phyloP scores from a whole-genome alignment of 2,888 invertebrate genomes.

The Standfussiana lucernea region DNA sequence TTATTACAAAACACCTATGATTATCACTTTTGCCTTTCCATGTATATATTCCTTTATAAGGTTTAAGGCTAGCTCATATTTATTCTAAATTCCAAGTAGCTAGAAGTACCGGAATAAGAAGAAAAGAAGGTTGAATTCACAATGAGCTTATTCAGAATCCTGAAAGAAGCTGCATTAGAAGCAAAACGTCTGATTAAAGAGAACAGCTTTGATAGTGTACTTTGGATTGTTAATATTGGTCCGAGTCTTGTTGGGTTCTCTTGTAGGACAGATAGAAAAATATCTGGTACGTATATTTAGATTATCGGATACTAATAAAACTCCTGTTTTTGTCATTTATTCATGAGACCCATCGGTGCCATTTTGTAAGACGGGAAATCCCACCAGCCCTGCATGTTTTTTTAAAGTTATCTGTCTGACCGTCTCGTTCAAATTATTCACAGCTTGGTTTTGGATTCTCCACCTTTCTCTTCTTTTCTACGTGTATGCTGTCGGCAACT shows the following conservation, averaged over 20 bases:
- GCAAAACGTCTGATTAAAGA: slow-evolving; percentile 67
- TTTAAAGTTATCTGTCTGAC: background rate
- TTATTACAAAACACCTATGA: slow-evolving; percentile 21
- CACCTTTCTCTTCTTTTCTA: slow-evolving; percentile 77
- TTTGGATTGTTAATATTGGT: slow-evolving; percentile 77
- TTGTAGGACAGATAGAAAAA: slow-evolving; percentile 68
- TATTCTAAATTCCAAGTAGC: background rate
- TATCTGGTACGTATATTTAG: slow-evolving; percentile 67
- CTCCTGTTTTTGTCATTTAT: background rate
- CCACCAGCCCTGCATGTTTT: background rate
- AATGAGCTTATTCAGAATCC: slow-evolving; percentile 58
- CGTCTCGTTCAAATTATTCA: background rate
- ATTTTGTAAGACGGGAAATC: background rate
- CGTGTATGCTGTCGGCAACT: slow-evolving; percentile 78
- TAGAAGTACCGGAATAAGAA: too few relatives aligned
- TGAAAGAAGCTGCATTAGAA: slow-evolving; percentile 55
- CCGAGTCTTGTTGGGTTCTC: slow-evolving; percentile 78
- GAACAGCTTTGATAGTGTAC: slow-evolving; percentile 74
- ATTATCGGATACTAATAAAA: background rate
- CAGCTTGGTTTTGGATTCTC: slow-evolving; percentile 80
- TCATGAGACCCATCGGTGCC: background rate
- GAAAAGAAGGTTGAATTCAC: background rate
- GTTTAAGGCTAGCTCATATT: background rate
- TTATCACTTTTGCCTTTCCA: slow-evolving; percentile 23
- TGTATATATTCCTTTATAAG: background rate